These are phyloP conservation scores for Schrankia costaestrigalis DNA, from an alignment of 2,888 invertebrate genomes.

Conservation along the genomic window DNA sequence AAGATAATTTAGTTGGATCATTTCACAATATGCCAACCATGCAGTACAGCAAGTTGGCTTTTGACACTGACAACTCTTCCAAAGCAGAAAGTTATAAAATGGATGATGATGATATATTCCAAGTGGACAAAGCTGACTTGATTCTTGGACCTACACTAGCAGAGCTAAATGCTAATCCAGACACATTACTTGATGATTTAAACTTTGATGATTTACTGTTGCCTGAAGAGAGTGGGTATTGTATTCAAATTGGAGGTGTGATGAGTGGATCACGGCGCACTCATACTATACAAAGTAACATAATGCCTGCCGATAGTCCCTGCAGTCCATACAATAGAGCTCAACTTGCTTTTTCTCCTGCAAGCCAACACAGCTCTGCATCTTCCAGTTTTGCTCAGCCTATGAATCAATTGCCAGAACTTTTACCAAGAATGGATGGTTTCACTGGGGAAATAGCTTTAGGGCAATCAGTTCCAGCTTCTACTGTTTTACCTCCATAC, in stretches of 20 bases:
- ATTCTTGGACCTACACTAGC: constrained; percentile 92
- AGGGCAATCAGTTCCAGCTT: constrained; percentile 84
- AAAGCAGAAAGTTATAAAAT: constrained; percentile 85
- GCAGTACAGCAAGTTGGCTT: constrained; percentile 65
- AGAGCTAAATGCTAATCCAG: constrained; percentile 92
- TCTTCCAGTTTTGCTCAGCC: constrained; percentile 72
- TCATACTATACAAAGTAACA: constrained; percentile 44
- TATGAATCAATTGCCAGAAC: constrained; percentile 79
- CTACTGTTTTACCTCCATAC: constrained; percentile 73
- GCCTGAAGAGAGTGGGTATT: constrained; percentile 84
- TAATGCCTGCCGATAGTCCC: constrained; percentile 62
- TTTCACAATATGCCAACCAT: constrained; percentile 63
- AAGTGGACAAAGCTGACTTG: constrained; percentile 92
- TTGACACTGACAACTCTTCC: constrained; percentile 62
- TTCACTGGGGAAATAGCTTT: constrained; percentile 77
- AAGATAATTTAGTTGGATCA: constrained; percentile 67
- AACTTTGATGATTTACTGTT: constrained; percentile 91
- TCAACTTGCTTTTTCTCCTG: constrained; percentile 82
- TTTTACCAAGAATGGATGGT: constrained; percentile 84
- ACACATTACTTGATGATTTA: constrained; percentile 89
- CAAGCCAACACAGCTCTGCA: constrained; percentile 83
- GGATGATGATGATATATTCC: constrained; percentile 94
- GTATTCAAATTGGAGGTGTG: constrained; percentile 74
- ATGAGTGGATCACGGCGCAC: constrained; percentile 64
- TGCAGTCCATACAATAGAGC: constrained; percentile 76